Base-by-base conservation (phyloP, 53 echinoderm and acorn worm genomes). In the Zoroaster sp. region DNA sequence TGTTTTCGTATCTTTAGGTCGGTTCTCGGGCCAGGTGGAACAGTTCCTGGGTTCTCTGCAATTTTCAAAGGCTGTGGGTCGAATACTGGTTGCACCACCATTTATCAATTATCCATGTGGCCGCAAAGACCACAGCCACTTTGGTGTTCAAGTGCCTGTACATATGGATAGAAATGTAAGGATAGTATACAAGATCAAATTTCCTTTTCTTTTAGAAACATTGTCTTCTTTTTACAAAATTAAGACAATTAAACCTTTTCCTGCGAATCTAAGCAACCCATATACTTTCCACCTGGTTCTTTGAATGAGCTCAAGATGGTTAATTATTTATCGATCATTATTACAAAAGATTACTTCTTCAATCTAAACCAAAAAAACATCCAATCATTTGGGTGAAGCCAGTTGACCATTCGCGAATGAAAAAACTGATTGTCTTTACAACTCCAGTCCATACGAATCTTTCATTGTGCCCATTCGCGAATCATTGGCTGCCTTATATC, bases 41-140 rank as follows among this genome's bases (percentile, higher is more conserved):
- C 96, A 96, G 67, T 92, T 99, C 23, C 72, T 99, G 40, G 93
- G 94, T 8, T 49, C 94, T 28, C 59, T 99, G n/a, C 78, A 52
- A 20, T 99, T 99, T 88, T 93, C 99, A 17, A 96, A 94, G 89
- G 31, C 45, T 52, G 69, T 99, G 17, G 89, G 94, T 75, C 89
- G 99, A 77, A 90, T 94, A 33, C 75, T 99, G 46, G 83, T 96
- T n/a, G 69, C 94, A 23, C 99, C 99, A 43, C 91, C 95, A 34
- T 96, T 85, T 80, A 99, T 99, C 87, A 91, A 93, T 88, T 99
- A 99, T 75, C 99, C 99, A 4, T 99, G 99, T 72, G 99, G 99
- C 51, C 93, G 95, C n/a, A 99, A 96, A 89, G 79, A 87, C 47
- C 83, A 72, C 68, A 74, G 80, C 47, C 83, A 92, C 52, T 92